Base-by-base conservation (phyloP, 2,888 invertebrate genomes). In the Amphipoea lucens region DNA sequence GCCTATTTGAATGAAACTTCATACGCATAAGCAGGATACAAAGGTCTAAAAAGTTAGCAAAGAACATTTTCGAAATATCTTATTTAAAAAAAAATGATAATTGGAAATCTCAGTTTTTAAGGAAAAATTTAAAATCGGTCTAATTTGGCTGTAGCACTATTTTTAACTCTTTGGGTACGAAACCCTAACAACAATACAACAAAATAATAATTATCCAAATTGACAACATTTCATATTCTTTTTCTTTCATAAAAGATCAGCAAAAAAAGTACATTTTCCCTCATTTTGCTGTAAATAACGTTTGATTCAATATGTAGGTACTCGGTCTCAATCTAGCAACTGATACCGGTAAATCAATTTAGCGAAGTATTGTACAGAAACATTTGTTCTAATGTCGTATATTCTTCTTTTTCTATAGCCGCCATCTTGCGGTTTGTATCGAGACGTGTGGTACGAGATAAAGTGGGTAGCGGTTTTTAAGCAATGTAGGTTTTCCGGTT, bases 341-440 rank as follows among this genome's bases (percentile, higher is more conserved):
- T 87, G 87, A 90, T 90, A 89, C 81, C 82, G 83, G 86, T 90
- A 90, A 90, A 91, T 90, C 90, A 91, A 91, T 91, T 91, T 90
- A 88, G 85, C 78, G 70, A 81, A 87, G 89, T 88, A 85, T 88
- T 86, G 84, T 91, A 91, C 91, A 91, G 92, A 93, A 93, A 94
- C 92, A 93, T 94, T 93, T 92, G 91, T 90, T 88, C 87, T 85
- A 89, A 90, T 89, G 90, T 87, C 90, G 89, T 90, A 91, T 93
- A 93, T 93, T 93, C 29, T 83, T 48, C 48, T 48, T 89, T 91
- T 92, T 91, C 84, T 86, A 87, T 79, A 14, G 5, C 29, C n/a
- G 20, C 20, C 20, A 20, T 51, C 23, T 23, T 42, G 42, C 23
- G 89, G 90, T 90, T 84, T 90, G 89, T 92, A 90, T 92, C 48